Base-by-base conservation (phyloP, 2,113 vertebrate genomes). In the Urocolius indicus region DNA sequence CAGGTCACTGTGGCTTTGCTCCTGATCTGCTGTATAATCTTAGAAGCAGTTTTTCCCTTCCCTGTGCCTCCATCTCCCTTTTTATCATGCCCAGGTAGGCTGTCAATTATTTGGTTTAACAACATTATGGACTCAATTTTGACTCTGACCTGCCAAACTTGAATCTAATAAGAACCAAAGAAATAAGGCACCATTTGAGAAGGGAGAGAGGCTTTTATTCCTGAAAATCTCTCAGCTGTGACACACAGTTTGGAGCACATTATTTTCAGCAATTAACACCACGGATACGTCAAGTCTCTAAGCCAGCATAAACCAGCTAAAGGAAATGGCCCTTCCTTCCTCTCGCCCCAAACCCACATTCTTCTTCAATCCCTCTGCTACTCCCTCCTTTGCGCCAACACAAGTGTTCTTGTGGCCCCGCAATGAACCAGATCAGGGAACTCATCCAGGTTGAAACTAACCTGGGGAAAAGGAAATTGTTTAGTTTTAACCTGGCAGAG, bases 191-290 rank as follows among this genome's bases (percentile, higher is more conserved):
- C 27, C 0, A 0, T 59, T 89, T 93, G 71, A 59, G 51, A 83
- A 71, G 16, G 20, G 43, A 91, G 34, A 73, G 45, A 77, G 23
- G 36, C 4, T 83, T 83, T 80, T 87, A 80, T 74, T 83, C 84
- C 91, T 94, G 72, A 88, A 94, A 90, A 90, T 74, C 63, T 77
- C 75, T 95, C 85, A 41, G 48, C 79, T 90, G 63, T 76, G 79
- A 86, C 90, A 83, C 62, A 30, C 32, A 43, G 48, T 67, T 94
- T 75, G 65, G 54, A 94, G 72, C 51, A 63, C 78, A 87, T 94
- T 8, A 92, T 94, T 96, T 94, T 93, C 79, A 88, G 93, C 75
- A 94, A 75, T 94, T 96, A 97, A 96, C 93, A 94, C 96, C 93
- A 84, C 57, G 68, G 91, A 95, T 72, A 89, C 45, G 78, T 26